Base-by-base conservation (phyloP, 2,113 vertebrate species). In the western clawed frog (Xenopus tropicalis) region DNA sequence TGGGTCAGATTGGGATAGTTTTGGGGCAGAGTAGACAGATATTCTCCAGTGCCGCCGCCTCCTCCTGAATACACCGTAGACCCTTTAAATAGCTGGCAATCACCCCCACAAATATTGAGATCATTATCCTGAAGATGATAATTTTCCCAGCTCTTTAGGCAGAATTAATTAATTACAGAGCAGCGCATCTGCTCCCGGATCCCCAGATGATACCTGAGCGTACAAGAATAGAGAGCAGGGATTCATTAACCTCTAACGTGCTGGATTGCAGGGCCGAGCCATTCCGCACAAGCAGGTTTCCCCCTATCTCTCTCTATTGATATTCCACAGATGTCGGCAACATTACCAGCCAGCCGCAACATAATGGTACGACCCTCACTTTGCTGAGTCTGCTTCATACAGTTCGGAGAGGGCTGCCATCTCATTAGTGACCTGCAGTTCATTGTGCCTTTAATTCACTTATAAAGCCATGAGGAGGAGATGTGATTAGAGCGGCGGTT, bases 111-210 rank as follows among this genome's bases (percentile, higher is more conserved):
- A 76, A 76, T 76, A 76, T 76, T 76, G 66, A 76, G 73, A 76
- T 76, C 73, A 76, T 76, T 76, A 76, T 76, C 73, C 73, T 76
- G 73, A 69, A 76, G 73, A 76, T 76, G 73, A 76, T 76, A 69
- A 76, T 76, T 76, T 76, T 76, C 73, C 21, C 11, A 57, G 73
- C 66, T 76, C 73, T 69, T 76, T 76, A 76, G 66, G 73, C 66
- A 76, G 73, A 76, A 76, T 66, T 76, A 76, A 76, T 76, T 76
- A 76, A 76, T 76, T 76, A 76, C 73, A 63, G 72, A 74, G 73
- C 66, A 24, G 66, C 66, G 63, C 73, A 76, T 76, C 73, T 76
- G 73, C 73, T 76, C 58, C 66, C 66, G 62, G 62, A 48, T 76
- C 73, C 73, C 73, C 73, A 76, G 73, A 57, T 69, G 73, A 76